Base-by-base conservation (phyloP, 1,140 invertebrate genomes). In the Sycophila sp. region DNA sequence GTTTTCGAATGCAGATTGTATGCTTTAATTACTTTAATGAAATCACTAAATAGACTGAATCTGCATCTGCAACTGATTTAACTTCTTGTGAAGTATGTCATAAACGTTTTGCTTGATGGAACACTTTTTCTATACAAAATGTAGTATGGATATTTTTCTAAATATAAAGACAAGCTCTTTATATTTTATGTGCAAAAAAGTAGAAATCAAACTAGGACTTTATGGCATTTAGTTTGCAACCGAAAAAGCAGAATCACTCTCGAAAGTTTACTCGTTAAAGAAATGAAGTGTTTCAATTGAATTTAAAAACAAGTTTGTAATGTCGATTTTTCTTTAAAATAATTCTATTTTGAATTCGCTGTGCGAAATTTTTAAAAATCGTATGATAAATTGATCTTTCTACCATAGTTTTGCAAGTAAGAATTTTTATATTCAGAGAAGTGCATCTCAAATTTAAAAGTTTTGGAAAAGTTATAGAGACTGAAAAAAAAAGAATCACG, bases 391-490 rank as follows among this genome's bases (percentile, higher is more conserved):
- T 45, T 40, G 38, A 15, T 40, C 38, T 40, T 40, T 45, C n/a
- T n/a, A n/a, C 13, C 34, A 40, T 59, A 19, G 17, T 24, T 13
- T n/a, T 59, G 30, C n/a, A 42, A 60, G 7, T 49, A 49, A 49
- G 30, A 47, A n/a, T 64, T 51, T 38, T 22, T 22, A 64, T 53
- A 24, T 64, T 26, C 7, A 38, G 10, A 13, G 42, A 22, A 26
- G 36, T 55, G 63, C 63, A 66, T 66, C 56, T 66, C 26, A 32
- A 62, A 62, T 22, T 40, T 15, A 36, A 36, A 64, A 17, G 19
- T 19, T 24, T 40, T 17, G 13, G 8, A 26, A 66, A 5, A n/a
- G n/a, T 17, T 42, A 30, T 56, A 11, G 24, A 66, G 63, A 66
- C 36, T 42, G 36, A 66, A 7, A 55, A 66, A n/a, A n/a, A 17